Evolutionary conservation across 2,888 invertebrate species (phyloP), one percentile per base, ranked within the genome.

Genomic region (Yponomeuta malinellus): DNA sequence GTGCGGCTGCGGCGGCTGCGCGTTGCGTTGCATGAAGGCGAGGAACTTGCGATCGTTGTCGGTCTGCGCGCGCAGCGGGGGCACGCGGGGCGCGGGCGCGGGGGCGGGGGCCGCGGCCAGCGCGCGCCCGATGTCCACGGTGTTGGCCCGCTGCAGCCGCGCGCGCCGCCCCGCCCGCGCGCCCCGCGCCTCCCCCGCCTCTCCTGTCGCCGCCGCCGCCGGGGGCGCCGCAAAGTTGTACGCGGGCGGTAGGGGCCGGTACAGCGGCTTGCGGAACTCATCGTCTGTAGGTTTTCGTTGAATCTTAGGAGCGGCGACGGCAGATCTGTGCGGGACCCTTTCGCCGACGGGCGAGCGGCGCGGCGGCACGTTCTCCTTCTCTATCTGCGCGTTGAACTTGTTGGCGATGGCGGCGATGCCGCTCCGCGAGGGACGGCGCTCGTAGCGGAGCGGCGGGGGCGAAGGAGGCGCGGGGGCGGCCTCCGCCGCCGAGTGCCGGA

Each of bases 101-200:
- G 81, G 59, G 79, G 81, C 71, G 68, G 77, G 78, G 69, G 83
- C 81, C 10, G 91, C 92, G 93, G 33, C 92, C 92, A n/a, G 88
- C 93, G 37, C 86, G 93, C 0, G 95, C 94, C 97, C 97, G 81
- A 97, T 97, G 80, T 97, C 97, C 74, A 97, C 96, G 1, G 97
- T 97, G 77, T 97, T 97, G 4, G 97, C 97, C 23, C 97, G 94
- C 85, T 97, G 97, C 95, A 97, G 96, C 77, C 95, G 94, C 37
- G 95, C 90, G 80, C 96, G 96, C 76, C 95, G 95, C 73, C 92
- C 72, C 93, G 81, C 75, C 84, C 88, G 0, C 85, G 78, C 2
- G 89, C 84, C 73, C 43, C 86, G 88, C 15, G 89, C 81, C 63
- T 81, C 76, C 64, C 86, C 88, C 10, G 89, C 81, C 63, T 81